A percentile compares a stretch with the other conserved stretches of the same genome.
phyloP scores from a whole-genome alignment of 1,140 invertebrate species.

The Sycophila sp. region DNA sequence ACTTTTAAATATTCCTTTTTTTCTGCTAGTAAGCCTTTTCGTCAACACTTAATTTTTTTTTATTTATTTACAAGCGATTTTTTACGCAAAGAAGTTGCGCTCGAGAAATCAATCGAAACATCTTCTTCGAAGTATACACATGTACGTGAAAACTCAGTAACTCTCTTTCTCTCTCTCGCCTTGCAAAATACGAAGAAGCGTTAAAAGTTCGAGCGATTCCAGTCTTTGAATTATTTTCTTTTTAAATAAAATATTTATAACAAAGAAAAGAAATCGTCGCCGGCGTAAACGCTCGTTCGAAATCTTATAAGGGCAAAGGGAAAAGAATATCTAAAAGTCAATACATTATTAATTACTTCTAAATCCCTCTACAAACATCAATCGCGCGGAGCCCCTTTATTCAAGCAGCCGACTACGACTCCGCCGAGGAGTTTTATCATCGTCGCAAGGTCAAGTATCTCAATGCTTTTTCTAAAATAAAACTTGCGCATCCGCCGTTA shows the following conservation, averaged over 20 bases:
- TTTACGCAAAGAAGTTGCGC: not conserved
- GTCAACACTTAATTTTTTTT: not conserved
- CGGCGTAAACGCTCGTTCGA: too few species aligned
- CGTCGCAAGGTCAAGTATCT: not conserved
- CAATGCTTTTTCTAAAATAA: not conserved
- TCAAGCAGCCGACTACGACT: constrained; percentile 4
- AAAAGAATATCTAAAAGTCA: constrained; percentile 15
- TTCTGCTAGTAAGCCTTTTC: not conserved
- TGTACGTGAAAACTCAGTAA: not conserved
- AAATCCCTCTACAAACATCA: constrained; percentile 18
- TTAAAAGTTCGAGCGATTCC: too few species aligned
- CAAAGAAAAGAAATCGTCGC: too few species aligned
- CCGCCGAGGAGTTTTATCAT: not conserved
- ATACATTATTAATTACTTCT: constrained; percentile 12
- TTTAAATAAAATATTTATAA: too few species aligned
- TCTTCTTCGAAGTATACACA: not conserved
- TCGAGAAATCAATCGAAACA: too few species aligned
- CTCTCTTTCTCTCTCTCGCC: too few species aligned
- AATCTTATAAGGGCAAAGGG: too few species aligned
- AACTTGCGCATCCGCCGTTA: not conserved
- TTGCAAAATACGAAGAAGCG: too few species aligned
- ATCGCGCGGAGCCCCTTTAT: not conserved
- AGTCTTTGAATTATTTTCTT: too few species aligned
- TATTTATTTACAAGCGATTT: constrained; percentile 7
- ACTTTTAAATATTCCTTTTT: constrained; percentile 23